Evolutionary conservation across 2,113 vertebrate species (phyloP).

Genomic region (Spermophilus dauricus): DNA sequence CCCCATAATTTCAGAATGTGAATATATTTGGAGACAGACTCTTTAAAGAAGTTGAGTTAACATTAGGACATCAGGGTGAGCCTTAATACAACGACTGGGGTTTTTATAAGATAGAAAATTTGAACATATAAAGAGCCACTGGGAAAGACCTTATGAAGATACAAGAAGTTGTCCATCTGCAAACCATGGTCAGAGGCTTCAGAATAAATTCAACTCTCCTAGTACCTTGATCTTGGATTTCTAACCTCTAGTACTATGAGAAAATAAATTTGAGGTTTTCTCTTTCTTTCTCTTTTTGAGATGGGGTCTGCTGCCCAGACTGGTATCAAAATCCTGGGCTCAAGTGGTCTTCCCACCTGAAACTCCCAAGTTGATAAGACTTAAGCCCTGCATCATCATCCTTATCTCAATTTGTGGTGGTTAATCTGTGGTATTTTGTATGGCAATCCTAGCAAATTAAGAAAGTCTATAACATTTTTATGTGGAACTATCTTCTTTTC

Average conservation of each 20-base stretch:
- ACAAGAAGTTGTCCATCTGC: neutral
- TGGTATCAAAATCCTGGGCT: neutral
- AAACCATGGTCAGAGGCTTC: neutral
- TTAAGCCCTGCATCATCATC: neutral
- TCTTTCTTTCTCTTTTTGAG: neutral
- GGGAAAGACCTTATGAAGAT: neutral
- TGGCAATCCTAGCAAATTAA: neutral
- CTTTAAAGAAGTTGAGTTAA: conserved; percentile 16
- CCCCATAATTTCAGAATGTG: neutral
- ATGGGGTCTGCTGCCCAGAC: neutral
- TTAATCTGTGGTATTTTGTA: neutral
- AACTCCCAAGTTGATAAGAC: neutral
- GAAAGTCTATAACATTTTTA: neutral
- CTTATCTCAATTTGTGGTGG: neutral
- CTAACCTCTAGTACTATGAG: neutral
- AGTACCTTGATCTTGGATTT: conserved; percentile 17
- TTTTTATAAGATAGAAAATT: neutral
- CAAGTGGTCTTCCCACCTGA: neutral
- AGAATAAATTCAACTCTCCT: neutral
- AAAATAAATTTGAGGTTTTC: neutral
- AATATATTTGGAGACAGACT: neutral
- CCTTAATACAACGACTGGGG: neutral
- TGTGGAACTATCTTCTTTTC: neutral
- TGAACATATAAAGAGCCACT: neutral
- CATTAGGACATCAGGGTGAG: neutral